Evolutionary conservation across 2,888 invertebrate genomes (phyloP).

Genomic region (Plusia festucae): DNA sequence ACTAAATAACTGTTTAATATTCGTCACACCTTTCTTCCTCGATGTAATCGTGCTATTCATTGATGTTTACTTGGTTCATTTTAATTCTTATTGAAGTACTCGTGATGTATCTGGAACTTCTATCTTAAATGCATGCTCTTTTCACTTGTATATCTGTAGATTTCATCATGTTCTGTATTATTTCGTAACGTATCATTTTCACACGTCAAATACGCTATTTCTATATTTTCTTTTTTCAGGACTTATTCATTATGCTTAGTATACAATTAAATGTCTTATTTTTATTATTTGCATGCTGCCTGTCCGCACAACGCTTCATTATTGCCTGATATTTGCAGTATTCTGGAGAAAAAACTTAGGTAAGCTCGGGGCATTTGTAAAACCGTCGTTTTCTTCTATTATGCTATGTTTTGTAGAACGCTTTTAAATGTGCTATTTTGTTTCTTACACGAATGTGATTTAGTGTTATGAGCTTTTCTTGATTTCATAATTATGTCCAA

Average conservation of each 20-base stretch:
- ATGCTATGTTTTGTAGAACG: constrained; percentile 51
- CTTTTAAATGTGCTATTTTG: constrained; percentile 41
- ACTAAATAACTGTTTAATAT: constrained; percentile 58
- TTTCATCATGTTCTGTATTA: constrained; percentile 17
- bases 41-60: constrained; percentile 51
- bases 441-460: not conserved
- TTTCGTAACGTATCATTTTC: constrained; percentile 22
- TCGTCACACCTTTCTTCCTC: constrained; percentile 57
- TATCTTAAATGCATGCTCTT: constrained; percentile 44
- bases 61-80: constrained; percentile 52
- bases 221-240: constrained; percentile 56
- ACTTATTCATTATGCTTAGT: constrained; percentile 68
- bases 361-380: constrained; percentile 86
- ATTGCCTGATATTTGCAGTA: constrained; percentile 91
- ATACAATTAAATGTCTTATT: constrained; percentile 83
- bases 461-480: not conserved
- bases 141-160: constrained; percentile 39
- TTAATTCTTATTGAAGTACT: constrained; percentile 35
- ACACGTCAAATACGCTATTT: constrained; percentile 43
- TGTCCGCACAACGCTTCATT: constrained; percentile 89
- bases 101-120: constrained; percentile 39
- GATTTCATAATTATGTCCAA: not conserved
- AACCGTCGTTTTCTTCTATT: constrained; percentile 56
- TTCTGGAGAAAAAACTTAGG: constrained; percentile 96
- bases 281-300: constrained; percentile 89